Conservation (phyloP, 2,113 vertebrate species). For the Myiozetetes cayanensis region DNA sequence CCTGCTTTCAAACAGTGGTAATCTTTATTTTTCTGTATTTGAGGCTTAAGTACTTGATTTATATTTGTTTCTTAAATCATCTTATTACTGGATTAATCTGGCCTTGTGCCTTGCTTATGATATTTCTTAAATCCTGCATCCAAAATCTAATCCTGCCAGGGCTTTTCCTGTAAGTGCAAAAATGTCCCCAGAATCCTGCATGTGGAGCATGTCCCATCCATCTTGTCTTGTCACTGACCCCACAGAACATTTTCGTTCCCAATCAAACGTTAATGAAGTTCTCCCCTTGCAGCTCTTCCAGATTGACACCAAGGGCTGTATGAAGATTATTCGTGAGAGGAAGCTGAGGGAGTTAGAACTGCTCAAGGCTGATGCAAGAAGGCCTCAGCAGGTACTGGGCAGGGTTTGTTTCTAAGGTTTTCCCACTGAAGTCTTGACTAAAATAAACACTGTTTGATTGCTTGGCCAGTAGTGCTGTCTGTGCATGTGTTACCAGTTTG, state of each 20-base stretch:
- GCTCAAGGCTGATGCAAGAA: neutral
- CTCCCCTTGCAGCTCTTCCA: slow-evolving; percentile 70
- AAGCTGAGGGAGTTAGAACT: neutral
- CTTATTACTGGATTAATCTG: neutral
- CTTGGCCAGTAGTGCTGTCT: neutral
- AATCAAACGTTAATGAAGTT: neutral
- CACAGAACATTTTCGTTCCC: neutral
- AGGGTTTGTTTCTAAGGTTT: neutral
- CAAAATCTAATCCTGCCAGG: neutral
- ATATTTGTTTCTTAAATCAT: neutral
- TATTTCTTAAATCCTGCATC: neutral
- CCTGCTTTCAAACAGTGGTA: neutral
- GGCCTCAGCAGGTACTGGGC: slow-evolving; percentile 29
- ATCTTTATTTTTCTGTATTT: neutral
- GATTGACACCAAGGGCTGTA: slow-evolving; percentile 83
- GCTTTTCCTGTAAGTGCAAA: neutral
- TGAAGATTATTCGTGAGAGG: slow-evolving; percentile 76
- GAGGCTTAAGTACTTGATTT: neutral
- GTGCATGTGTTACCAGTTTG: neutral
- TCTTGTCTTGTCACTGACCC: neutral
- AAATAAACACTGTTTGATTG: neutral
- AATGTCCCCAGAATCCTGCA: neutral
- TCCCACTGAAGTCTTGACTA: neutral
- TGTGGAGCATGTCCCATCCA: neutral
- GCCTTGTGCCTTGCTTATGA: neutral